phyloP scores from a whole-genome alignment of 2,797 vertebrate species.

The Natrix natrix region DNA sequence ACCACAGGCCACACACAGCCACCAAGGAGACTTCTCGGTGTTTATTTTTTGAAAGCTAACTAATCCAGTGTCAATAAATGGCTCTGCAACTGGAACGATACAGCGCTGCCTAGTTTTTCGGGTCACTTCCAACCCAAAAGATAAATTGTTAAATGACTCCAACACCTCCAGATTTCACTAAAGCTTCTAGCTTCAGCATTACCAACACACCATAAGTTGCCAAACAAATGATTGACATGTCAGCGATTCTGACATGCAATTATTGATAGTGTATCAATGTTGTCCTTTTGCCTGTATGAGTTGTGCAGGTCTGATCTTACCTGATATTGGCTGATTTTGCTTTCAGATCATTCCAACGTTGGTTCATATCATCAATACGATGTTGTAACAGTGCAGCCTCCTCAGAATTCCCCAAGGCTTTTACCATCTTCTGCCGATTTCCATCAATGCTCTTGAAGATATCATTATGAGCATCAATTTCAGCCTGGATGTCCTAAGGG shows the following conservation, averaged over 20 bases:
- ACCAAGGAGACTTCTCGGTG: neutral
- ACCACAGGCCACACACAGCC: neutral
- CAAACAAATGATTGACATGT: neutral
- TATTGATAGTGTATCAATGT: neutral
- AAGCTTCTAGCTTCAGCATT: neutral
- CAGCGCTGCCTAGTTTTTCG: neutral
- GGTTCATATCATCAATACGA: slow-evolving; percentile 97
- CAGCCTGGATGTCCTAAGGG: slow-evolving; percentile 93
- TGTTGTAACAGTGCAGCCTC: slow-evolving; percentile 92
- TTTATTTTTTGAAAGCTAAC: neutral
- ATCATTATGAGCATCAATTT: slow-evolving; percentile 98
- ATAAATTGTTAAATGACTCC: neutral
- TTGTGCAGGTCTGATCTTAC: slow-evolving; percentile 58
- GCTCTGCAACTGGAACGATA: neutral
- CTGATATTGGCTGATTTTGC: slow-evolving; percentile 92
- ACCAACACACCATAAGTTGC: neutral
- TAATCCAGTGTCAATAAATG: neutral
- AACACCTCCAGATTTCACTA: neutral
- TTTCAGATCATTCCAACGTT: slow-evolving; percentile 95
- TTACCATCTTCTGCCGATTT: slow-evolving; percentile 95
- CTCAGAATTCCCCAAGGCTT: slow-evolving; percentile 91
- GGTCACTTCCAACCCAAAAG: neutral
- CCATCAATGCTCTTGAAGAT: slow-evolving; percentile 96
- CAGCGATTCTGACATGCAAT: neutral
- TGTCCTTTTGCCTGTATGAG: neutral